A percentile compares a stretch with the other conserved stretches of the same genome.
Evolutionary conservation across 30 jellyfish, hydroid and myxozoan genomes (phyloP).

Genomic region (Pelagia noctiluca): DNA sequence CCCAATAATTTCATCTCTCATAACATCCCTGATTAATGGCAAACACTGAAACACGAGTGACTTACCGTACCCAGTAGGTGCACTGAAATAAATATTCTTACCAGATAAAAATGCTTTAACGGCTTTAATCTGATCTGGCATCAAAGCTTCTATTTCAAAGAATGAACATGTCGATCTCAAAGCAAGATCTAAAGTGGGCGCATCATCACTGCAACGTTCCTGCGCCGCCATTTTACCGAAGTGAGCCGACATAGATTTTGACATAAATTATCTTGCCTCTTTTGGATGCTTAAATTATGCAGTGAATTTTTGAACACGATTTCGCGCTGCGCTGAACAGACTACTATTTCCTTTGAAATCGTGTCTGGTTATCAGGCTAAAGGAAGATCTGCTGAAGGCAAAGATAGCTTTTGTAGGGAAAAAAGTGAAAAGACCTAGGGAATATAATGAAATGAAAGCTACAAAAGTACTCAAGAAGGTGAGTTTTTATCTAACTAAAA

Average conservation of each 20-base stretch:
- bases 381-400: no score
- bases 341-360: not conserved
- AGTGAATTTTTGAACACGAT: not conserved
- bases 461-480: no score
- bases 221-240: no score
- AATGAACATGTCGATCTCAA: not conserved
- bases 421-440: no score
- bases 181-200: no score
- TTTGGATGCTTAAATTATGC: no score
- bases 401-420: no score
- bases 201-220: no score
- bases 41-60: constrained; percentile 44
- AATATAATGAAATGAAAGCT: no score
- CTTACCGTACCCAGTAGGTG: constrained; percentile 48
- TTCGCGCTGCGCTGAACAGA: not conserved
- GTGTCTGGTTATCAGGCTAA: not conserved
- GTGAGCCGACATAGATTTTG: no score
- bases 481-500: no score
- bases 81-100: constrained; percentile 39
- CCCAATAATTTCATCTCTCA: constrained; percentile 23
- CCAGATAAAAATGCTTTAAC: constrained; percentile 13
- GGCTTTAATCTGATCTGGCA: constrained; percentile 20
- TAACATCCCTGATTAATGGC: constrained; percentile 32
- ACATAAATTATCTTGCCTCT: no score
- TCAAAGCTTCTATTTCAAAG: constrained; percentile 6